Conservation (phyloP, 2,113 vertebrate species). For the Nibea coibor region DNA sequence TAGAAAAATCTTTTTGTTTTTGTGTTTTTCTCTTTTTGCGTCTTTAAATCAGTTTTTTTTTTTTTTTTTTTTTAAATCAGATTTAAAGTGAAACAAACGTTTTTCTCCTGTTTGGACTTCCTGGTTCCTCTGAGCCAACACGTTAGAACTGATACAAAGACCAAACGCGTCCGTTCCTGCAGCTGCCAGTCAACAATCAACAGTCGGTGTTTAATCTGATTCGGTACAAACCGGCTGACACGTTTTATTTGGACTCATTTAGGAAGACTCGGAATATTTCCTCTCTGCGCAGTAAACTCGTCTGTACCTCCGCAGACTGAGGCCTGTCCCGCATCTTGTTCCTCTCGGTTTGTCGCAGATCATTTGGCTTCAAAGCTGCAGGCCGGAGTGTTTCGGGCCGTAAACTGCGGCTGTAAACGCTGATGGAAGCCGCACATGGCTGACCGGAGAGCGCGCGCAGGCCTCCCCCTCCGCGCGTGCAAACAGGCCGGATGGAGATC, state of each 20-base stretch:
- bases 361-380: no score
- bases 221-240: background rate
- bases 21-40: background rate
- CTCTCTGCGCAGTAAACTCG: no score
- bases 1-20: background rate
- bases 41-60: background rate
- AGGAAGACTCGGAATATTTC: no score
- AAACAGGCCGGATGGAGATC: background rate
- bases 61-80: background rate
- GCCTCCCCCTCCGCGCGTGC: background rate
- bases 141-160: background rate
- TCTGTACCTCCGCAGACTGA: no score
- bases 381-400: no score
- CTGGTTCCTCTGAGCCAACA: no score
- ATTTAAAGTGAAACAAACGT: background rate
- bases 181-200: background rate
- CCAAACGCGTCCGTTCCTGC: background rate
- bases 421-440: background rate
- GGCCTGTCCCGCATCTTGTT: no score
- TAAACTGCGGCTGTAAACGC: background rate
- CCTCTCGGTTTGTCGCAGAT: no score
- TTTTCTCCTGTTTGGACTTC: no score
- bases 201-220: background rate
- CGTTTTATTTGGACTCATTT: background rate
- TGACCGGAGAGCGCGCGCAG: background rate